A percentile compares a stretch with the other conserved stretches of the same genome.
Conservation (phyloP, 2,113 vertebrate species). For the Nothobranchius furzeri region DNA sequence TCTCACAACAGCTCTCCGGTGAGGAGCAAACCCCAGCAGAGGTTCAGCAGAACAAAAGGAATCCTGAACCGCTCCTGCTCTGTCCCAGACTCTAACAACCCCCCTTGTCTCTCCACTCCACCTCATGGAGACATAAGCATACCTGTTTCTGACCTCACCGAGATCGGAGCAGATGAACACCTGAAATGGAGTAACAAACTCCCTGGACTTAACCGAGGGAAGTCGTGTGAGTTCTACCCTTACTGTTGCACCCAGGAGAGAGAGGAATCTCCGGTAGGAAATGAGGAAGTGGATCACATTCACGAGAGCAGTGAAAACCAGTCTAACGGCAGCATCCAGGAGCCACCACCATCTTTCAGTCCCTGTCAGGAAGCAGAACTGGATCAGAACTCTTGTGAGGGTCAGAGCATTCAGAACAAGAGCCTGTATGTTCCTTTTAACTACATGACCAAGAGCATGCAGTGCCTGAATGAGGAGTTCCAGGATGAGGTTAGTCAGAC, state of each 20-base stretch:
- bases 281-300: neutral
- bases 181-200: conserved; percentile 56
- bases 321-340: conserved; percentile 8
- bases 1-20: conserved; percentile 77
- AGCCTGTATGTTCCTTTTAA: conserved; percentile 63
- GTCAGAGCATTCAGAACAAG: conserved; percentile 38
- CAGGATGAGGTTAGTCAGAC: conserved; percentile 75
- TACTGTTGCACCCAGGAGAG: conserved; percentile 26
- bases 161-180: conserved; percentile 72
- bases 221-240: conserved; percentile 57
- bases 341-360: conserved; percentile 2
- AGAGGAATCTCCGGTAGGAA: neutral
- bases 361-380: conserved; percentile 41
- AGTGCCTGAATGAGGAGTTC: conserved; percentile 78
- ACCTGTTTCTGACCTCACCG: conserved; percentile 75
- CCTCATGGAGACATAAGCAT: conserved; percentile 71
- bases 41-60: conserved; percentile 59
- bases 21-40: conserved; percentile 66
- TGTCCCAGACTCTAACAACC: conserved; percentile 81
- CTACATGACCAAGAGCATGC: conserved; percentile 80
- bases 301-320: conserved; percentile 9
- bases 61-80: conserved; percentile 81
- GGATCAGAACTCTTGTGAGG: conserved; percentile 28
- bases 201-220: conserved; percentile 49
- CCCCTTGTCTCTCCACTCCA: conserved; percentile 57